Evolutionary conservation across 2,797 vertebrate genomes (phyloP), one percentile per base, ranked within the genome.

Genomic region (Spea hammondii): DNA sequence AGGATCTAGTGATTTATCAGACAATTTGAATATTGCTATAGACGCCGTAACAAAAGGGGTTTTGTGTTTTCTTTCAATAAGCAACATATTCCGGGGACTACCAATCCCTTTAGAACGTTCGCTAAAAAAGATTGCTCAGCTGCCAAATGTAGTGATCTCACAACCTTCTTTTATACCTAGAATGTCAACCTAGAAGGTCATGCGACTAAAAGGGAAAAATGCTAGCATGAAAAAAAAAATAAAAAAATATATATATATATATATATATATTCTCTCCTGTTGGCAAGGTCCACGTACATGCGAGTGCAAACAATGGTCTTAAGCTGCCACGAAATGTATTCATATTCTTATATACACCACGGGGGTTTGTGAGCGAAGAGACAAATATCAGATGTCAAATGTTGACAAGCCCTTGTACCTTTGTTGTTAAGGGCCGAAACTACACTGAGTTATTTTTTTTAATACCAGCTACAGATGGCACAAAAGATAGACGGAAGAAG

Each of bases 271-370:
- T 62, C 9, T 7, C 9, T 62, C 90, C 86, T 87, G 89, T 90
- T 89, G 88, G 84, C 88, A 88, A 85, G 74, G 85, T 86, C 80
- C 83, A 85, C 87, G 84, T 75, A 5, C 82, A 86, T 89, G 88
- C 89, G 85, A 87, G 88, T 89, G 92, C 88, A 93, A 91, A 90
- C 89, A 82, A 84, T 79, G 79, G 85, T 85, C 87, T 87, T 86
- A 91, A 96, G 95, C 95, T 96, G 96, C 93, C 94, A 91, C 88
- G 92, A 90, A 89, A 88, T 84, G 78, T 79, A 86, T 83, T 74
- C 60, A 1, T 87, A 80, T 83, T 86, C 86, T 82, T 87, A 88
- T 84, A 86, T 6, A n/a, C 82, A 0, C n/a, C 81, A 0, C 66
- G 86, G n/a, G 32, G 83, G 83, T 85, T 79, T 86, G 83, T 85